Conservation (phyloP, 2,888 invertebrate genomes). For the Miltochrista miniata region DNA sequence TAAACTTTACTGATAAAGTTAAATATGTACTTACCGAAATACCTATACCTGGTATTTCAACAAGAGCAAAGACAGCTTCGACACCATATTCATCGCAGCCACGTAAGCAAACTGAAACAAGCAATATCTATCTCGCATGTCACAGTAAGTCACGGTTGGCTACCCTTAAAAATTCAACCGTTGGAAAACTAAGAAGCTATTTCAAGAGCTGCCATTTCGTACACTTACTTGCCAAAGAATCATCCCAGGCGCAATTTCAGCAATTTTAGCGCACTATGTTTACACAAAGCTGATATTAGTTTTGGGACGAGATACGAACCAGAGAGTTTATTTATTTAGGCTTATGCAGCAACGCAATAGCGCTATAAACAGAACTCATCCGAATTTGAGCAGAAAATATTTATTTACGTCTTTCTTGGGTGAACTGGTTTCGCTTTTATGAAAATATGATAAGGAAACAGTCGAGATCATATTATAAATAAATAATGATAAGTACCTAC, state of each 20-base stretch:
- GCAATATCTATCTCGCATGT: constrained; percentile 11
- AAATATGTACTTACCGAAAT: no score
- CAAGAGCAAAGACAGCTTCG: no score
- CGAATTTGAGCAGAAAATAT: constrained; percentile 24
- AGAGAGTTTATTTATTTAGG: constrained; percentile 50
- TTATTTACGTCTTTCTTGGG: constrained; percentile 12
- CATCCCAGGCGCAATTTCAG: constrained; percentile 45
- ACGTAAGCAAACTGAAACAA: constrained; percentile 10
- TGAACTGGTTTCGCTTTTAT: neutral
- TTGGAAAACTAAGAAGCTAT: constrained; percentile 39
- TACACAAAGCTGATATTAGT: constrained; percentile 59
- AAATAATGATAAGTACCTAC: neutral
- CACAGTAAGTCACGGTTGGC: constrained; percentile 20
- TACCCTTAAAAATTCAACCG: constrained; percentile 42
- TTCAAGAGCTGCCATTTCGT: constrained; percentile 24
- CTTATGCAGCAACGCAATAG: constrained; percentile 34
- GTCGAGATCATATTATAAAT: no score
- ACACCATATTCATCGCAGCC: neutral
- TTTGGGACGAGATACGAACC: constrained; percentile 45
- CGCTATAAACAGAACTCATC: constrained; percentile 39
- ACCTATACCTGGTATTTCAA: no score
- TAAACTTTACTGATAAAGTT: no score
- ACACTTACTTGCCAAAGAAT: constrained; percentile 47
- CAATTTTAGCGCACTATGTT: constrained; percentile 53
- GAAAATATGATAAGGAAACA: no score